Percentiles rank a stretch among this genome's conserved stretches.
Conservation (phyloP, 2,113 vertebrate genomes). For the Natator depressus region DNA sequence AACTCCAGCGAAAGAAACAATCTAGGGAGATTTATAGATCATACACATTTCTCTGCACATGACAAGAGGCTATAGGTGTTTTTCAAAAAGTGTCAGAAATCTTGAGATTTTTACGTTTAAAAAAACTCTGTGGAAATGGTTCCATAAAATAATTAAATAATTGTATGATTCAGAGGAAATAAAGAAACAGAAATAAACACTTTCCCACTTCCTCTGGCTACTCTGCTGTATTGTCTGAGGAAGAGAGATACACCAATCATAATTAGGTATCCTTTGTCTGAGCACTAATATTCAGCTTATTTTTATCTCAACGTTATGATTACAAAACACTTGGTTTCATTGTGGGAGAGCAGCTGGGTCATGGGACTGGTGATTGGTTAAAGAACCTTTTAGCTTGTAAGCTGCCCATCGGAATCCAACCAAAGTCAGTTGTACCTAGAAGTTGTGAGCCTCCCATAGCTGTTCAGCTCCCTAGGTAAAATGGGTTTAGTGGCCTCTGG, state of each 20-base stretch:
- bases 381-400: background rate
- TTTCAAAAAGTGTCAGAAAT: constrained; percentile 35
- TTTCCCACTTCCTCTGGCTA: background rate
- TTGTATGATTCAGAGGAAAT: background rate
- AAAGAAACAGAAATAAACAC: background rate
- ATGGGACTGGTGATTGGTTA: background rate
- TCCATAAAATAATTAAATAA: background rate
- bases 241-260: fast-evolving
- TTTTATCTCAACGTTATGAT: background rate
- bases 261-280: background rate
- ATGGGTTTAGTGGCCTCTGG: background rate
- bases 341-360: background rate
- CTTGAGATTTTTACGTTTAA: background rate
- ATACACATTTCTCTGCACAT: constrained; percentile 10
- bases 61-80: constrained; percentile 41
- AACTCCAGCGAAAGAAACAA: constrained; percentile 32
- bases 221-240: fast-evolving
- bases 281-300: background rate
- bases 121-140: background rate
- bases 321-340: background rate
- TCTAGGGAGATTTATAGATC: constrained; percentile 56
- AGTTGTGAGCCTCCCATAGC: background rate
- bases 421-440: background rate
- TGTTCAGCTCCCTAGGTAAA: background rate
- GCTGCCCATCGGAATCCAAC: background rate